phyloP scores from a whole-genome alignment of 2,888 invertebrate genomes.

The Plusia festucae region DNA sequence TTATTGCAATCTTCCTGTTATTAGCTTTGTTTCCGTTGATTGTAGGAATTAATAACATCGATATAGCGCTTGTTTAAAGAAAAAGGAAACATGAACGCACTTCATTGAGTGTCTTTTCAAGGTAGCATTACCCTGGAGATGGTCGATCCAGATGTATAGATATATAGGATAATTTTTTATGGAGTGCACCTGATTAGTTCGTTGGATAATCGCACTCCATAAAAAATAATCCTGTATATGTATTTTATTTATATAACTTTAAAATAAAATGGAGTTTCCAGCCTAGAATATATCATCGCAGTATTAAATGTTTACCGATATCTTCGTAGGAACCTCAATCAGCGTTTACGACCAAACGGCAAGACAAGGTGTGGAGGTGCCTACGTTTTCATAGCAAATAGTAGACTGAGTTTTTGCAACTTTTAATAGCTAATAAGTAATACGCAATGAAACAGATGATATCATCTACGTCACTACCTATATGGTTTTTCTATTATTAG shows the following conservation, averaged over 20 bases:
- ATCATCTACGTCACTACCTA: slow-evolving; percentile 12
- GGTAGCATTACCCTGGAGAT: no score
- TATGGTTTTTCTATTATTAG: slow-evolving; percentile 23
- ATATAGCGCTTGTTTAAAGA: slow-evolving; percentile 13
- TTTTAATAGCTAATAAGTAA: not conserved
- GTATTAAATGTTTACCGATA: not conserved
- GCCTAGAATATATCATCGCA: not conserved
- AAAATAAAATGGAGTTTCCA: no score
- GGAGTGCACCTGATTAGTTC: no score
- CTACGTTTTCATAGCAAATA: not conserved
- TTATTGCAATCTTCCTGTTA: slow-evolving; percentile 39
- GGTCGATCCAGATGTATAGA: no score
- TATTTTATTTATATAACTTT: no score
- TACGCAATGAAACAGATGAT: slow-evolving; percentile 11
- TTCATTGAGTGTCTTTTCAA: slow-evolving; percentile 2
- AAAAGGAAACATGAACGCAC: not conserved
- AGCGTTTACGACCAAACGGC: not conserved
- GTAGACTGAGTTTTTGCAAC: not conserved
- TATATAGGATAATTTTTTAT: no score
- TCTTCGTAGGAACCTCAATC: not conserved
- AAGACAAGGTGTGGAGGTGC: not conserved
- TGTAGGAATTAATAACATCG: slow-evolving; percentile 25
- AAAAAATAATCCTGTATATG: no score
- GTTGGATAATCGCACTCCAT: no score
- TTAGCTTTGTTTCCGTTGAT: slow-evolving; percentile 36